Evolutionary conservation across 2,113 vertebrate genomes (phyloP), one percentile per base, ranked within the genome.

Genomic region (Pollachius pollachius): DNA sequence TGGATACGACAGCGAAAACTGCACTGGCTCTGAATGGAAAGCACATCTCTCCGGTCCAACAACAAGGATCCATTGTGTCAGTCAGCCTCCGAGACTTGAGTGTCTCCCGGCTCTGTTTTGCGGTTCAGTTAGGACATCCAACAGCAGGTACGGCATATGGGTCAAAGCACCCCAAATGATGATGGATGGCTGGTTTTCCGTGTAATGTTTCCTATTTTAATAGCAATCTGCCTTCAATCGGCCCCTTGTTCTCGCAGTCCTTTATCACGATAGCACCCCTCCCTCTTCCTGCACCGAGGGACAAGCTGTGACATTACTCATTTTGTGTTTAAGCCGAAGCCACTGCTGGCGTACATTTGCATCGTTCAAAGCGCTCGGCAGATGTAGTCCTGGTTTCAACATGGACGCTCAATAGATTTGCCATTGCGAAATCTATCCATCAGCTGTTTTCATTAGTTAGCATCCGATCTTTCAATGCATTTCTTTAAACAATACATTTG

Each of bases 141-240:
- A 48, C 41, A 48, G 41, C 41, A 48, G 41, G 41, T 48, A 86
- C 85, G 76, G 85, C 85, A 81, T 82, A 89, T 74, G 69, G 69
- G 56, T 27, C 81, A 87, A 85, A 89, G 81, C 86, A 84, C 81
- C 41, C 78, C 86, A 87, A 89, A 90, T 89, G 83, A 75, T 89
- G 86, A 90, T 90, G 75, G 89, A 89, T 89, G 82, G 57, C 81
- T 85, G 74, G 54, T 73, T 87, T 83, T 77, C 69, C 71, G 71
- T 75, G 70, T 69, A 23, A 69, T 74, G 58, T 69, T 78, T 77
- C 23, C 68, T 67, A 79, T 19, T 30, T 78, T 76, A 63, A 72
- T 52, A 57, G 41, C 30, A 21, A 59, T 60, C 57, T 41, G 34
- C 61, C 41, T 37, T 62, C 58, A 19, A 64, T 27, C 19, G 72